Base-by-base conservation (phyloP, 2,797 vertebrate species). In the Parambassis ranga region DNA sequence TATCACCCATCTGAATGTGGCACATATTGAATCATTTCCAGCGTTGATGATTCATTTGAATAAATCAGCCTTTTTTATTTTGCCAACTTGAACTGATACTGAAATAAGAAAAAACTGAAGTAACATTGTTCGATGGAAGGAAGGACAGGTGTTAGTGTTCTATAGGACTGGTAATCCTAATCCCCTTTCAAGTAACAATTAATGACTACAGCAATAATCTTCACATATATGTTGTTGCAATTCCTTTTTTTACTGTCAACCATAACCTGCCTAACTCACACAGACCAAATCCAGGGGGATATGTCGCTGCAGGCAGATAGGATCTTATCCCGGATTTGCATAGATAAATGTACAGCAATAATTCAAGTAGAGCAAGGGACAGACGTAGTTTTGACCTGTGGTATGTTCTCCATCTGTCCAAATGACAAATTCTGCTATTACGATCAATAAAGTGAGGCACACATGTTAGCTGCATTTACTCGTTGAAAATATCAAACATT, bases 271-370 rank as follows among this genome's bases (percentile, higher is more conserved):
- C 72, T 80, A 64, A 66, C 56, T 79, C 79, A 71, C 63, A 72
- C 39, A 77, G 46, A 85, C 62, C 57, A 83, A 88, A 83, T 87
- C 85, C 86, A 71, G 74, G 56, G 71, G 81, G 85, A 84, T 80
- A 79, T 76, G 76, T 77, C 37, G 80, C 88, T 86, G 59, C 73
- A 79, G 85, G 87, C 87, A 89, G 85, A 92, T 84, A 81, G 80
- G 71, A 87, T 91, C 87, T 90, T 89, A 87, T 86, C 78, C 84
- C 74, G 90, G 90, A 90, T 92, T 92, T 89, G 82, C 87, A 91
- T 87, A 87, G 82, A 89, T 89, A 87, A 85, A 90, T 81, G 75
- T 41, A 81, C 56, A 44, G 77, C 84, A 78, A 83, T 90, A 87
- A 88, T 71, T 89, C 77, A 78, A 64, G 30, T 61, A 51, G 65